phyloP scores from a whole-genome alignment of 2,113 vertebrate species.

The Toxotes chatareus region DNA sequence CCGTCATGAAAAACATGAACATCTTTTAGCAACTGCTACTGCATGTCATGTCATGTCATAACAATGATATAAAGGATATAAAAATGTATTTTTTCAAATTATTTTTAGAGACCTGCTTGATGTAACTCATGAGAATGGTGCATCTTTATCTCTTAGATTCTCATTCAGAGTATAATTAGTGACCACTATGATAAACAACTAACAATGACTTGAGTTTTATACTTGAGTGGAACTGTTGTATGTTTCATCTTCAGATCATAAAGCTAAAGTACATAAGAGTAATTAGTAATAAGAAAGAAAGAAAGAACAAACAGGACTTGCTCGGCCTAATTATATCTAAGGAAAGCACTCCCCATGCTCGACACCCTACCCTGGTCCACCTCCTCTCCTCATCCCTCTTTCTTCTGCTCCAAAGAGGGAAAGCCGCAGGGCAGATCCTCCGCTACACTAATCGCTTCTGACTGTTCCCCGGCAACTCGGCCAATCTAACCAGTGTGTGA shows the following conservation, averaged over 20 bases:
- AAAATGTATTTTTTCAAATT: background rate
- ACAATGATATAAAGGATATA: background rate
- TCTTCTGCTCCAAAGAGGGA: constrained; percentile 87
- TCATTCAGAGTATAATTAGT: background rate
- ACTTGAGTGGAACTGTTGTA: background rate
- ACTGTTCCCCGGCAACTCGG: constrained; percentile 95
- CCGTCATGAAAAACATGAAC: background rate
- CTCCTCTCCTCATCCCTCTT: constrained; percentile 63
- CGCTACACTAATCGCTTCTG: constrained; percentile 96
- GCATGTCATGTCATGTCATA: too few relatives aligned
- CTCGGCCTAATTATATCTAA: constrained; percentile 48
- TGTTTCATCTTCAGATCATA: background rate
- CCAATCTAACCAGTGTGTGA: constrained; percentile 91
- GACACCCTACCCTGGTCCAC: constrained; percentile 26
- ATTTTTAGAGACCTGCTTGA: constrained; percentile 4
- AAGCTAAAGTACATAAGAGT: background rate
- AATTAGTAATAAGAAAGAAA: background rate
- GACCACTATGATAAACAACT: background rate
- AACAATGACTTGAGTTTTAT: background rate
- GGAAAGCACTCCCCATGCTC: constrained; percentile 18
- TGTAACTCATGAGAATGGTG: background rate
- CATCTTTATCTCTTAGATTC: background rate
- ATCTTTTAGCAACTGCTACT: too few relatives aligned
- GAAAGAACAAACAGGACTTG: background rate
- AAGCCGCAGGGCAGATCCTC: constrained; percentile 95